phyloP scores from a whole-genome alignment of 92 coral and sea anemone species.

The Epizoanthus fatuus region DNA sequence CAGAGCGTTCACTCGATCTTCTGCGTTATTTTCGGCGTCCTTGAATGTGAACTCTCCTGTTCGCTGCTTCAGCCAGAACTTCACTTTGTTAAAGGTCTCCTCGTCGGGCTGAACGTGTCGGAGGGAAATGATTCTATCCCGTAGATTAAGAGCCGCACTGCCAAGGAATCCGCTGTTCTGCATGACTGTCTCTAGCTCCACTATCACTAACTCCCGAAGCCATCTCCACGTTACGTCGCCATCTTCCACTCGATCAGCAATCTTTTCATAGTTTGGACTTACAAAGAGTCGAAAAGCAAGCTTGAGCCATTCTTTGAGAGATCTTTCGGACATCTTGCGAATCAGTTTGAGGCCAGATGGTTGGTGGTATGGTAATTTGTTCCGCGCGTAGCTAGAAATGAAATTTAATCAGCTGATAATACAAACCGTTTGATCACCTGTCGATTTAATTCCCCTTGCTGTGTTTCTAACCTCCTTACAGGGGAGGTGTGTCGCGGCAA shows the following conservation, averaged over 20 bases:
- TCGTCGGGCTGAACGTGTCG: conserved; percentile 67
- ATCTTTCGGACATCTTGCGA: conserved; percentile 68
- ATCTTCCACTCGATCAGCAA: conserved; percentile 75
- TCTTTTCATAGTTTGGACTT: conserved; percentile 80
- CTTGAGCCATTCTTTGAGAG: conserved; percentile 82
- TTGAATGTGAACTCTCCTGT: conserved; percentile 54
- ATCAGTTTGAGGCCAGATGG: background rate
- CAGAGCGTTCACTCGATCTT: conserved; percentile 66
- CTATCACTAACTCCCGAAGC: conserved; percentile 81
- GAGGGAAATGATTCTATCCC: conserved; percentile 63
- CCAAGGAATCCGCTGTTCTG: conserved; percentile 70
- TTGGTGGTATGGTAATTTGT: no score
- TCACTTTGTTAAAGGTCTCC: conserved; percentile 52
- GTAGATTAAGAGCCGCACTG: conserved; percentile 70
- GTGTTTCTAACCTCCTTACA: no score
- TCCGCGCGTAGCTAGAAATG: no score
- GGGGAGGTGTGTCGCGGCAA: no score
- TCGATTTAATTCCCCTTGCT: no score
- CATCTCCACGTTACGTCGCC: conserved; percentile 89
- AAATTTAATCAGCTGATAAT: no score
- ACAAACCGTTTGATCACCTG: no score
- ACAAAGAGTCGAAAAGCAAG: conserved; percentile 86
- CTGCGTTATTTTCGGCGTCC: conserved; percentile 41
- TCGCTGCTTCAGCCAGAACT: conserved; percentile 65
- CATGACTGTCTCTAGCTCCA: conserved; percentile 59